Evolutionary conservation across 2,888 invertebrate species (phyloP), one percentile per base, ranked within the genome.

Genomic region (Hirtodrosophila duncani): DNA sequence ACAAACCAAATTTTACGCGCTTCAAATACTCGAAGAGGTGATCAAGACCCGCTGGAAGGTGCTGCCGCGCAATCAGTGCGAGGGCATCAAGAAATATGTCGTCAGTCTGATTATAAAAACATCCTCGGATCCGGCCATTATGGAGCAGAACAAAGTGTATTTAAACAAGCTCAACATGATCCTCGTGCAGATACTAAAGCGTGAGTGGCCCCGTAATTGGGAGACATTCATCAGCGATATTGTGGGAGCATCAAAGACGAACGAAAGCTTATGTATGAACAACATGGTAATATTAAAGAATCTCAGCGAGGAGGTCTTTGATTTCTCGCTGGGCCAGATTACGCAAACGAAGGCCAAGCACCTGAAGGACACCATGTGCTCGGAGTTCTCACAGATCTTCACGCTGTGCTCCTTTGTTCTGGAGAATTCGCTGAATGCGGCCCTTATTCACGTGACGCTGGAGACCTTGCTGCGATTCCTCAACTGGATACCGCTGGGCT

Each of bases 131-230:
- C 91, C 96, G 4, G 91, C 91, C 66, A 91, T 93, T 21, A 91
- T 97, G 90, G 98, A 99, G 82, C 90, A 91, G 75, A 98, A 98
- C 86, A 98, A 96, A 88, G 96, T 98, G 34, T 99, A 99, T 88
- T 90, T 99, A 68, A 98, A 97, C 86, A 99, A 99, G 88, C 89
- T 99, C 36, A 99, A 99, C 86, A 96, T 99, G 93, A 99, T 99
- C 84, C 91, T 99, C 84, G 98, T 99, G 66, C 98, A 99, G 91
- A 98, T 99, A 65, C 89, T 99, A 83, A 99, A 99, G 88, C 91
- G 98, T 82, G 99, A 99, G 88, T 99, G 99, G 99, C 99, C 99
- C 48, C 97, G 97, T 85, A 98, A 99, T 86, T 99, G 99, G 99
- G 97, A 98, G 82, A 94, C 97, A 17, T 99, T 99, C 88, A 99